A percentile compares a stretch with the other conserved stretches of the same genome.
Evolutionary conservation across 2,113 vertebrate species (phyloP).

Genomic region (Charina bottae): DNA sequence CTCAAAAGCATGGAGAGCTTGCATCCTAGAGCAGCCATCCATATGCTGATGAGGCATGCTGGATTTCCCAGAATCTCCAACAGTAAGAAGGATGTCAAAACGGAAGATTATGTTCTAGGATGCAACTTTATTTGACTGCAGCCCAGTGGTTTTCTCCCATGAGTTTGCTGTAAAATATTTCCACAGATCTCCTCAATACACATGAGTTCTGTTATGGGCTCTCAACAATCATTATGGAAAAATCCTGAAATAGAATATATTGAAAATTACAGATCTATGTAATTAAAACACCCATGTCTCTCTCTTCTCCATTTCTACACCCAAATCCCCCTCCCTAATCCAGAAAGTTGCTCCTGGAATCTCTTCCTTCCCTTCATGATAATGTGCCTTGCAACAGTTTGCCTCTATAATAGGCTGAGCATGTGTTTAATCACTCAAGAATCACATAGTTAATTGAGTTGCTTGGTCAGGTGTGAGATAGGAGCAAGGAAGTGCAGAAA

Average conservation of each 20-base stretch:
- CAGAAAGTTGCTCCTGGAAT: neutral
- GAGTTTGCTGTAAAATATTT: neutral
- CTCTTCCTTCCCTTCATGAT: neutral
- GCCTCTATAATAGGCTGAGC: slow-evolving; percentile 74
- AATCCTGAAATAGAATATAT: neutral
- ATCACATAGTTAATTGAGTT: slow-evolving; percentile 84
- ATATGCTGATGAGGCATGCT: too few relatives aligned
- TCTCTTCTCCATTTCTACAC: neutral
- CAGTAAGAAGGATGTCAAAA: neutral
- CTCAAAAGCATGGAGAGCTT: too few relatives aligned
- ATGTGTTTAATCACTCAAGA: slow-evolving; percentile 81
- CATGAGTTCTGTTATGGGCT: neutral
- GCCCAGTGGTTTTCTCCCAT: neutral
- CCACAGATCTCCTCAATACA: neutral
- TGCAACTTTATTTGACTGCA: neutral
- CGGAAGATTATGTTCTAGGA: neutral
- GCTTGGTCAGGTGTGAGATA: slow-evolving; percentile 81
- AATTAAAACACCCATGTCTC: neutral
- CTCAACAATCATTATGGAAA: neutral
- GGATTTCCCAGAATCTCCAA: too few relatives aligned
- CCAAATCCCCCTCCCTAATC: neutral
- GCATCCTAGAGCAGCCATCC: too few relatives aligned
- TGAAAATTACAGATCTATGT: neutral
- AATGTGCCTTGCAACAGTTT: slow-evolving; percentile 71
- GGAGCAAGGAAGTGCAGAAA: slow-evolving; percentile 28